These are phyloP conservation scores for Phthorimaea operculella DNA, from an alignment of 1,140 invertebrate species.

Conservation along the genomic window DNA sequence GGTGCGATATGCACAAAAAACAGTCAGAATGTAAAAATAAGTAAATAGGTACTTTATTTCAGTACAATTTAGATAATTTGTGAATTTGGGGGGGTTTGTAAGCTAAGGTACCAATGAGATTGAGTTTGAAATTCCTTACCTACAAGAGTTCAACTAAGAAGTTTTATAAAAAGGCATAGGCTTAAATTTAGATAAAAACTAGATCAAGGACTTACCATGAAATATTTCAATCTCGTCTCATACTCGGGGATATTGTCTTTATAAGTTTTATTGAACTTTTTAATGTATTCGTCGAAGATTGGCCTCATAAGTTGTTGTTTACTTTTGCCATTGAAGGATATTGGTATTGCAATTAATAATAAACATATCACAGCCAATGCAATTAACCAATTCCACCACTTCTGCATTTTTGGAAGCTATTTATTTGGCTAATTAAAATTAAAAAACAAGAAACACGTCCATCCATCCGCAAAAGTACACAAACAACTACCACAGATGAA, in stretches of 20 bases:
- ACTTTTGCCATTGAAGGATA: constrained; percentile 23
- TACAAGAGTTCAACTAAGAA: no score
- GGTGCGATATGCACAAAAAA: no score
- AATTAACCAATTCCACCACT: constrained; percentile 57
- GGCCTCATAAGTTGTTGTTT: constrained; percentile 22
- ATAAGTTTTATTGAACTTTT: constrained; percentile 77
- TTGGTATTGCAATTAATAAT: constrained; percentile 43
- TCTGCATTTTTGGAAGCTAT: constrained; percentile 38
- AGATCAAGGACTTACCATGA: constrained; percentile 69
- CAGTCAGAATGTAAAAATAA: no score
- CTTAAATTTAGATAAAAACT: background rate
- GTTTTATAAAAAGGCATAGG: no score
- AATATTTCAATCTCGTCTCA: constrained; percentile 70
- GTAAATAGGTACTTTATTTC: no score
- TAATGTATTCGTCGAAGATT: constrained; percentile 72
- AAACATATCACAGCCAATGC: constrained; percentile 41
- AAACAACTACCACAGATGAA: no score
- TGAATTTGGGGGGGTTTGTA: no score
- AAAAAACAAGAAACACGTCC: constrained; percentile 13
- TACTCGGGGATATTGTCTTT: constrained; percentile 69
- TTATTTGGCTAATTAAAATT: constrained; percentile 11
- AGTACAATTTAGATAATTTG: no score
- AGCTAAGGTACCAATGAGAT: no score
- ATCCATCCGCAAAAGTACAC: background rate
- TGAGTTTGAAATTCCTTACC: no score